Evolutionary conservation across 1,140 invertebrate genomes (phyloP), one percentile per base, ranked within the genome.

Genomic region (Eumeta japonica): DNA sequence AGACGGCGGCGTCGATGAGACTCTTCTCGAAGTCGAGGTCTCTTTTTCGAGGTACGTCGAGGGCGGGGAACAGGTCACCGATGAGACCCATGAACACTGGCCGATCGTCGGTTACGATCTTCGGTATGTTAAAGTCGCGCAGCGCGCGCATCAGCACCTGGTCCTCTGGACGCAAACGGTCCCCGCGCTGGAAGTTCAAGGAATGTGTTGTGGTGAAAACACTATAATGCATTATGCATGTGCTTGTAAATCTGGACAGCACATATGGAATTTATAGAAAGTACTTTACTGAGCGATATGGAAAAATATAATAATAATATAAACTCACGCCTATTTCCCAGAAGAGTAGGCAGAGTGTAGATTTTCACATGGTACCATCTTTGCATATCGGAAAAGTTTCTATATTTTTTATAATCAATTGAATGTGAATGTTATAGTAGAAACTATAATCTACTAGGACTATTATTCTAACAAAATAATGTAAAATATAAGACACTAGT

Each of bases 41-140:
- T 38, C 86, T 75, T 61, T 89, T 89, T 38, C 92, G 78, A 1
- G 92, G 91, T 4, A 94, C 90, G 67, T 94, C 89, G 2, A 96
- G 72, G 1, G 90, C 85, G 0, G 92, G 92, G 72, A 94, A 95
- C 20, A 95, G 72, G 65, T 95, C 92, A 3, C 88, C 88, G 45
- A 89, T 94, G 10, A 96, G 79, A 30, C 92, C 91, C 88, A 95
- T 90, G 59, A 95, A 94, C 1, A 96, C 85, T 0, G 89, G 84
- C 37, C 86, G 80, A 62, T 95, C 92, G 59, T 94, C 92, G 0
- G 90, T 89, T 3, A 94, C 85, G 46, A 95, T 94, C 78, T 94
- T 94, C 0, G 91, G 92, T 35, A 92, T 87, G 56, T 96, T 95
- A 64, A 95, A 94, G 76, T 95, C 92, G 75, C 92, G 71, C 35